A percentile compares a stretch with the other conserved stretches of the same genome.
These are phyloP conservation scores for Formica aserva DNA, from an alignment of 2,888 invertebrate species.

Conservation along the genomic window DNA sequence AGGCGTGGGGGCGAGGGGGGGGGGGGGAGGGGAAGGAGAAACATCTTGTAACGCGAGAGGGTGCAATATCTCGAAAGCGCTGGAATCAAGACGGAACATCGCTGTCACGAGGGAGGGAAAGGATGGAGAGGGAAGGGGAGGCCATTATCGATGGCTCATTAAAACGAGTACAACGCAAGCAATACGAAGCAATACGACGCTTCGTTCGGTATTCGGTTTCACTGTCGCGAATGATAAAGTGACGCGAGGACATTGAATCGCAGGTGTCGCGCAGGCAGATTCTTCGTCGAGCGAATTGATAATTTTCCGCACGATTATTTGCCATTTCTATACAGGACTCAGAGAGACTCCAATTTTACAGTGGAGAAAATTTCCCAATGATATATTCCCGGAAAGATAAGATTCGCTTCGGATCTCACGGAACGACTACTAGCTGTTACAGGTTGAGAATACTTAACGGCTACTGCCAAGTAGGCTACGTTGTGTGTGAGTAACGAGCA, in stretches of 20 bases:
- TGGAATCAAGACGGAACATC: conserved; percentile 53
- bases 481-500: background rate
- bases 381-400: background rate
- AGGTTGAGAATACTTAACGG: conserved; percentile 1
- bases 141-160: conserved; percentile 65
- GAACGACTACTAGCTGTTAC: background rate
- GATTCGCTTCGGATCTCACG: background rate
- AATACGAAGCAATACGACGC: conserved; percentile 69
- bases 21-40: background rate
- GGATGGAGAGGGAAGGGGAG: background rate
- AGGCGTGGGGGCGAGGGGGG: background rate
- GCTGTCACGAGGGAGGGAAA: conserved; percentile 20
- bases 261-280: conserved; percentile 9
- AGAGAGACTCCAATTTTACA: background rate
- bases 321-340: background rate
- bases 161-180: conserved; percentile 64
- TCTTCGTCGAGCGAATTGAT: conserved; percentile 19
- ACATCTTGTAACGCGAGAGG: conserved; percentile 26
- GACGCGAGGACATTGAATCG: conserved; percentile 34
- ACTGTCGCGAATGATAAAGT: conserved; percentile 70
- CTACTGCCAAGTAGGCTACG: background rate
- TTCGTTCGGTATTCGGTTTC: conserved; percentile 62
- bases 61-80: conserved; percentile 34
- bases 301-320: background rate
- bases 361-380: background rate